phyloP scores from a whole-genome alignment of 2,797 vertebrate genomes.

The Anguilla obscura region DNA sequence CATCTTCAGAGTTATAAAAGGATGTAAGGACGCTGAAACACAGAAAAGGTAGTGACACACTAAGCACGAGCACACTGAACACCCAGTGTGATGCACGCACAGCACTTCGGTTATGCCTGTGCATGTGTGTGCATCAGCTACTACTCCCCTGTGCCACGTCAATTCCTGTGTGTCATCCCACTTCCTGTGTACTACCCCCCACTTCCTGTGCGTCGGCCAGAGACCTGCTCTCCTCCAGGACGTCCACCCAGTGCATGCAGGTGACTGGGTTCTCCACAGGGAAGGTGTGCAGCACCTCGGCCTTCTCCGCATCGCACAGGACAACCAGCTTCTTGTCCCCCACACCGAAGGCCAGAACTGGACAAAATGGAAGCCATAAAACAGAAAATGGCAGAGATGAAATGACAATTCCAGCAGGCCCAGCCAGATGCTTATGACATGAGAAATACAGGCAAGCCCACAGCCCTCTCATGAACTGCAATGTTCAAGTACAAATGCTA shows the following conservation, averaged over 20 bases:
- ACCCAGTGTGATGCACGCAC: neutral
- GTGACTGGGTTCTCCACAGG: constrained; percentile 80
- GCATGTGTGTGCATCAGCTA: neutral
- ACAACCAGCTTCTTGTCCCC: constrained; percentile 90
- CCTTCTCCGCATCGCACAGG: constrained; percentile 95
- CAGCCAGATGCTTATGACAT: neutral
- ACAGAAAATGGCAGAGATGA: neutral
- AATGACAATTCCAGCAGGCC: neutral
- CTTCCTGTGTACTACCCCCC: neutral
- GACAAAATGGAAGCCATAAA: constrained; percentile 4
- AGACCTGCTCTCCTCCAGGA: constrained; percentile 92
- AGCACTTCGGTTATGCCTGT: neutral
- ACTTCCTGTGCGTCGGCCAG: neutral
- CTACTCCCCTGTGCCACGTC: neutral
- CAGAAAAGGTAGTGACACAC: constrained; percentile 23
- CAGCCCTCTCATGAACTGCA: neutral
- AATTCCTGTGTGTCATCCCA: neutral
- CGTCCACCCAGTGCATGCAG: constrained; percentile 99
- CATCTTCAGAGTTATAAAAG: constrained; percentile 90
- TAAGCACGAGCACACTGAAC: neutral
- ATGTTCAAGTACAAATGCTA: no score
- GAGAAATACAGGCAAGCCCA: neutral
- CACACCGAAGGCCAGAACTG: constrained; percentile 95
- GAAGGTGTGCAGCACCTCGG: constrained; percentile 93
- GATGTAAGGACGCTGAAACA: constrained; percentile 82